Evolutionary conservation across 2,888 invertebrate genomes (phyloP).

Genomic region (Gortyna flavago): DNA sequence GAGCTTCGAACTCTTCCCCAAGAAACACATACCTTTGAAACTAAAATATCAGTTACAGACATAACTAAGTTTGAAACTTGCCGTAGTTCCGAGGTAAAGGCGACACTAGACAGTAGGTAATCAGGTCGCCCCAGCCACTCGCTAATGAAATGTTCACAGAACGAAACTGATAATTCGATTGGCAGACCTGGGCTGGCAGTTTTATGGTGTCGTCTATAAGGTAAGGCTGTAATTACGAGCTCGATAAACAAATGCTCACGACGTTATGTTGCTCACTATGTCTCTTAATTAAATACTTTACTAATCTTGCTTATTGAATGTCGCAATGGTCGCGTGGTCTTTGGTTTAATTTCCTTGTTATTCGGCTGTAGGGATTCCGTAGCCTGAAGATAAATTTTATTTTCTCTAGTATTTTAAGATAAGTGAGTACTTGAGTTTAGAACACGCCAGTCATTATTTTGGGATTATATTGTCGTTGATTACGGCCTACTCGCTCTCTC

Average conservation of each 20-base stretch:
- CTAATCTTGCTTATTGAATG: conserved; percentile 26
- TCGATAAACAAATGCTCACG: conserved; percentile 62
- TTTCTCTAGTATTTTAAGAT: not conserved
- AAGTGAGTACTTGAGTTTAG: not conserved
- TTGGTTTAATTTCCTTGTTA: conserved; percentile 24
- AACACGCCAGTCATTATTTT: not conserved
- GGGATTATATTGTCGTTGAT: not conserved
- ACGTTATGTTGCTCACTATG: conserved; percentile 45
- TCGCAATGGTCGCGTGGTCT: conserved; percentile 9
- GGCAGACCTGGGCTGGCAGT: conserved; percentile 67
- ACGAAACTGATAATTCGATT: conserved; percentile 66
- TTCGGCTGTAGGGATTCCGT: not conserved
- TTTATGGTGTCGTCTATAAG: conserved; percentile 70
- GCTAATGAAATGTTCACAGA: conserved; percentile 61
- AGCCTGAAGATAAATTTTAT: not conserved
- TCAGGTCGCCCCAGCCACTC: conserved; percentile 39
- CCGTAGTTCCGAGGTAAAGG: conserved; percentile 21
- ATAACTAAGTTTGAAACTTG: conserved; percentile 31
- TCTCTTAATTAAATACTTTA: conserved; percentile 55
- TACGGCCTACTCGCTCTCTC: not conserved
- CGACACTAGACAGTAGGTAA: conserved; percentile 39
- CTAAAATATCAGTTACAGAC: not conserved
- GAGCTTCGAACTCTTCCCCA: not conserved
- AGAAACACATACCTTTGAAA: conserved; percentile 17
- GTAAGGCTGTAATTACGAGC: conserved; percentile 71